These are phyloP conservation scores for Drosophila planitibia DNA, from an alignment of 2,888 invertebrate genomes.

Conservation along the genomic window DNA sequence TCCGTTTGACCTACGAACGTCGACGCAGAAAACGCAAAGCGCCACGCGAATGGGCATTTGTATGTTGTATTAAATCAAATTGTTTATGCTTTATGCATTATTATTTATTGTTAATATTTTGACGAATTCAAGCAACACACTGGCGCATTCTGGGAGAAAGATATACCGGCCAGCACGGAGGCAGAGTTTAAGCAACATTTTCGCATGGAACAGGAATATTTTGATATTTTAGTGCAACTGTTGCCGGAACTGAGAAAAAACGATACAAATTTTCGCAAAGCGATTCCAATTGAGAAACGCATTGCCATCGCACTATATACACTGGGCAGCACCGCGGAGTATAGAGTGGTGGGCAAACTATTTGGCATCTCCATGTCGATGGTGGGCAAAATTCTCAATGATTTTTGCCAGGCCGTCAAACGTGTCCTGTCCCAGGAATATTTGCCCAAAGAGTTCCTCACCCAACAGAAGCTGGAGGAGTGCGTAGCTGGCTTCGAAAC, in stretches of 20 bases:
- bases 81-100: neutral
- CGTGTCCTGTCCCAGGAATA: neutral
- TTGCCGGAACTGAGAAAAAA: neutral
- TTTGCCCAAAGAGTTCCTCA: constrained; percentile 10
- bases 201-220: constrained; percentile 5
- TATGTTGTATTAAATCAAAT: neutral
- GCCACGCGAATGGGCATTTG: neutral
- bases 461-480: neutral
- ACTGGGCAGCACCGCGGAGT: neutral
- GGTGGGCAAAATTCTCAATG: constrained; percentile 1
- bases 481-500: neutral
- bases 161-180: neutral
- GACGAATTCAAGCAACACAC: neutral
- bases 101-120: neutral
- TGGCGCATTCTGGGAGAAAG: neutral
- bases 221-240: constrained; percentile 1
- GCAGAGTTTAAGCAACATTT: neutral
- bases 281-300: constrained; percentile 1
- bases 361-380: neutral
- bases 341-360: neutral
- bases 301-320: constrained; percentile 16
- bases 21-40: neutral
- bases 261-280: neutral
- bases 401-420: constrained; percentile 10
- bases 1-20: neutral